Conservation (phyloP, 2,113 vertebrate genomes). For the Leiothrix lutea region DNA sequence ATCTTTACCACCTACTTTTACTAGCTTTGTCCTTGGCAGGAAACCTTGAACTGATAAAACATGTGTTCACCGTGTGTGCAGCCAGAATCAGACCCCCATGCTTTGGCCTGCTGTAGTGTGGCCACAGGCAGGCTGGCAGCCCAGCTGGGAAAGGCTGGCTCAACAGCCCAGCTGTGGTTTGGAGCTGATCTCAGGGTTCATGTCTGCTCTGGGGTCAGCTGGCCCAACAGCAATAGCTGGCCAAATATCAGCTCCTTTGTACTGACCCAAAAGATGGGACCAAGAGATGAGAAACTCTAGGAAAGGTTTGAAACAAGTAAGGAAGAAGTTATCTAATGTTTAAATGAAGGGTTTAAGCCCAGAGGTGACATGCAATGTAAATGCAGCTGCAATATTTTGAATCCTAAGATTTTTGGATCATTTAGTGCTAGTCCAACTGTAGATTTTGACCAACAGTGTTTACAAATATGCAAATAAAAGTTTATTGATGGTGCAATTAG, state of each 20-base stretch:
- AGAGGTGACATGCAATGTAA: neutral
- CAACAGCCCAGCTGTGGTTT: neutral
- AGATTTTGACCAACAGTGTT: neutral
- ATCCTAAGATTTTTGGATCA: neutral
- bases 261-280: neutral
- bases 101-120: neutral
- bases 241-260: neutral
- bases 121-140: neutral
- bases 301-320: neutral
- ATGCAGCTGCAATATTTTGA: neutral
- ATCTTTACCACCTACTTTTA: neutral
- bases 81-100: neutral
- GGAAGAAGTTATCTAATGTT: neutral
- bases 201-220: neutral
- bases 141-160: neutral
- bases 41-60: neutral
- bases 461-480: neutral
- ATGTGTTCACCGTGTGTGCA: fast-evolving
- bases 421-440: neutral
- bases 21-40: neutral
- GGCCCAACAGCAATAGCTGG: fast-evolving
- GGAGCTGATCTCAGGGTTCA: neutral
- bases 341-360: neutral
- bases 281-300: neutral
- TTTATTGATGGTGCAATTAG: neutral